Base-by-base conservation (phyloP, 2,113 vertebrate species). In the Leucoraja erinaceus region DNA sequence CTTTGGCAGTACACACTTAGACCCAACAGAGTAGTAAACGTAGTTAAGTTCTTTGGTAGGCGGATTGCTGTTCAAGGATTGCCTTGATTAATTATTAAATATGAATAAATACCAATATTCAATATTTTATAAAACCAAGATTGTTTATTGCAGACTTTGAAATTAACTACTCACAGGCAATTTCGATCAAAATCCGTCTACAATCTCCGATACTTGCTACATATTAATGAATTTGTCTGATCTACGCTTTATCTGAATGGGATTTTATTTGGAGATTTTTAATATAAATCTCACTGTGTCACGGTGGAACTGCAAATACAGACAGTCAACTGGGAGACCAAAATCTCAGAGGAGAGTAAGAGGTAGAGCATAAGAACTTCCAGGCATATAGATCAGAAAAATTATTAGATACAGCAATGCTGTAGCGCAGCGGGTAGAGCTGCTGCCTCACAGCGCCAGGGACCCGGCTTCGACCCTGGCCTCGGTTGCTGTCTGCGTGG, bases 71-170 rank as follows among this genome's bases (percentile, higher is more conserved):
- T 16, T 31, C 61, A 63, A 63, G 83, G 83, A 16, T 12, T 63
- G 28, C 83, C 11, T 63, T 63, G 83, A 59, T 88, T 31, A 88
- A 63, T 88, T 63, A 88, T 88, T 88, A 88, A 63, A n/a, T 59
- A 63, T 31, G 28, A 88, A 88, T 63, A 88, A 63, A 88, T 59
- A 31, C 61, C 25, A 63, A 88, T 88, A 88, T 63, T 22, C 83
- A 88, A 88, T 63, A 88, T 63, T 88, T 88, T 4, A 88, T 63
- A 31, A 88, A 88, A 4, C 56, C 31, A 63, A 88, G 56, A 88
- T 28, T 86, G 83, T 61, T 84, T 86, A 61, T 86, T 61, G 56
- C 83, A 86, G 54, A 12, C 83, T 61, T 61, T 12, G 4, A 86
- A 86, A 86, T 61, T 59, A 88, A 63, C 56, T 6, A 59, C 59